Conservation (phyloP, 2,113 vertebrate genomes). For the Myotis lucifugus region DNA sequence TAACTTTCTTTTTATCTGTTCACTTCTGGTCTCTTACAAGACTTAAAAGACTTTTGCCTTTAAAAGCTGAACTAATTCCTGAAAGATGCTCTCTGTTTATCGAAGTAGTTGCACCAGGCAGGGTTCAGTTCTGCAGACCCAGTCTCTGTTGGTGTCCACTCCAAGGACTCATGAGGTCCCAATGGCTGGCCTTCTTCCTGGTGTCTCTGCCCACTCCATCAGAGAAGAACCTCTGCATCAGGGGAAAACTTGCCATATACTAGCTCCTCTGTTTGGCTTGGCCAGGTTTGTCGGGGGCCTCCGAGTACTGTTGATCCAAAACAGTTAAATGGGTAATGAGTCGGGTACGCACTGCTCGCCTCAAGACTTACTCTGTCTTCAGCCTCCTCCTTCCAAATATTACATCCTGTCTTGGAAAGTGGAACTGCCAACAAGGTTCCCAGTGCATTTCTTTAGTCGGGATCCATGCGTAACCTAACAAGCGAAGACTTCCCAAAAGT, state of each 20-base stretch:
- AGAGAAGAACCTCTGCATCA: not conserved
- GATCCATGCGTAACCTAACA: conserved; percentile 18
- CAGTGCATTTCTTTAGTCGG: not conserved
- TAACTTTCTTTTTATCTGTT: not conserved
- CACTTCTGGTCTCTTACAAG: not conserved
- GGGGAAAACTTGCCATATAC: not conserved
- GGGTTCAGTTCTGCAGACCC: not conserved
- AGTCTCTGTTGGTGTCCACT: not conserved
- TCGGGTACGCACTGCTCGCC: not conserved
- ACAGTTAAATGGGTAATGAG: conserved; percentile 43
- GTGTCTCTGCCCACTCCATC: not conserved
- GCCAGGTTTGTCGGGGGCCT: conserved; percentile 5
- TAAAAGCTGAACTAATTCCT: not conserved
- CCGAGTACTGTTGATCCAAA: not conserved
- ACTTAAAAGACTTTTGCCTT: not conserved
- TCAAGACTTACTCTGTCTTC: conserved; percentile 21
- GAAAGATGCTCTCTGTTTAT: not conserved
- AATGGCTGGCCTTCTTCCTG: not conserved
- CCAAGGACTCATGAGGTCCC: not conserved
- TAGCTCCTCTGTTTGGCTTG: conserved; percentile 48
- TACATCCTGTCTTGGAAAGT: conserved; percentile 42
- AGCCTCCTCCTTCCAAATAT: conserved; percentile 45
- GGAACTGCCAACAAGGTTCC: not conserved
- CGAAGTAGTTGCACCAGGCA: not conserved
- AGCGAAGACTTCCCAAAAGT: conserved; percentile 22